phyloP scores from a whole-genome alignment of 2,113 vertebrate genomes.

The Gobius niger region DNA sequence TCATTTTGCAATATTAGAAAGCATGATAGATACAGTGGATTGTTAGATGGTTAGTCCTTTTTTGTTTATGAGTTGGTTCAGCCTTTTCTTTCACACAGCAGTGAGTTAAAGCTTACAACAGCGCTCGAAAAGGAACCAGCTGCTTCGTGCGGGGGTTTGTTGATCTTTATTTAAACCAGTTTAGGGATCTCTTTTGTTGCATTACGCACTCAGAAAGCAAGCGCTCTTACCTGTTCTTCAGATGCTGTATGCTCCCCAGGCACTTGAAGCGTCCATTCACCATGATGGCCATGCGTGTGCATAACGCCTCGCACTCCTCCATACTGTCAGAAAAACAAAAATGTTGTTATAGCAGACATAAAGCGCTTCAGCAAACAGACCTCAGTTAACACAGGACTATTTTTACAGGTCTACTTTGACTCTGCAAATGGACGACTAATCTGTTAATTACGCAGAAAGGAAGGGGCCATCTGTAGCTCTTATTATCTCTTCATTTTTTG shows the following conservation, averaged over 20 bases:
- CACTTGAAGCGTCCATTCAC: conserved; percentile 91
- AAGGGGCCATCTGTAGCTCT: conserved; percentile 53
- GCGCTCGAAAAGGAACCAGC: too few species aligned
- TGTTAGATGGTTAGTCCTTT: neutral
- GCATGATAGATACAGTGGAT: too few species aligned
- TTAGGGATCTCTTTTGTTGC: neutral
- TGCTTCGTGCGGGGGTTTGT: conserved; percentile 14
- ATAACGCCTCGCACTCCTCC: conserved; percentile 79
- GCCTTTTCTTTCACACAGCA: too few species aligned
- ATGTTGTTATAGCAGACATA: neutral
- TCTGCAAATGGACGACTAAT: conserved; percentile 45
- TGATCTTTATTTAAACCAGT: conserved; percentile 32
- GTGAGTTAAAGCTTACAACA: too few species aligned
- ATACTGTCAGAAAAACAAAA: conserved; percentile 54
- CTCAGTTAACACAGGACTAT: conserved; percentile 13
- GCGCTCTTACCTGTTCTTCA: conserved; percentile 72
- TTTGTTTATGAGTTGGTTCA: too few species aligned
- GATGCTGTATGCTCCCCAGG: conserved; percentile 92
- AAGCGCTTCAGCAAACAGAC: neutral
- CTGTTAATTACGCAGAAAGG: conserved; percentile 43
- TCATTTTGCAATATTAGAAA: too few species aligned
- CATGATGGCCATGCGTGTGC: conserved; percentile 95
- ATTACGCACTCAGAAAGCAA: conserved; percentile 5
- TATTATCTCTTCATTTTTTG: conserved; percentile 42
- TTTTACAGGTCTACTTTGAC: conserved; percentile 32